These are phyloP conservation scores for Neopelma chrysocephalum DNA, from an alignment of 2,797 vertebrate genomes.

Conservation along the genomic window DNA sequence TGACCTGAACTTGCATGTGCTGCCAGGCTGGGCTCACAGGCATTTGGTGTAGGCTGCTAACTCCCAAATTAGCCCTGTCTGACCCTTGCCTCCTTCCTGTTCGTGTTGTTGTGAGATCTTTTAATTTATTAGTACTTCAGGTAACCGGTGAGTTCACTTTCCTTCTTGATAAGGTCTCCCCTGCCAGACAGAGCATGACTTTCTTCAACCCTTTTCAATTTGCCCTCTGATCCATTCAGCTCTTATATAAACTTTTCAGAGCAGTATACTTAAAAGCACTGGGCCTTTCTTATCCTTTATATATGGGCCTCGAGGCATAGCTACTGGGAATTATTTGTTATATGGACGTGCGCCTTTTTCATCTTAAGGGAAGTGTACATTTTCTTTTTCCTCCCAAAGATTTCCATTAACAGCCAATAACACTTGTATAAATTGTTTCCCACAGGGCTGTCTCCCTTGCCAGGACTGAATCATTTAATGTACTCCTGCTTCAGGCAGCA, in stretches of 20 bases:
- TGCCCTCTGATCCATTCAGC: not conserved
- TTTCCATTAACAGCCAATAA: not conserved
- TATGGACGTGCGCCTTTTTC: not conserved
- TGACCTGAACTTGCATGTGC: accelerated
- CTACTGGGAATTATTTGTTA: not conserved
- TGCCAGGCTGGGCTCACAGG: accelerated
- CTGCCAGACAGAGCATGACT: not conserved
- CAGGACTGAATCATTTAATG: not conserved
- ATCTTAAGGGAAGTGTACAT: not conserved
- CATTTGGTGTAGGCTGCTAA: accelerated
- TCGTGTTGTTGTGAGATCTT: not conserved
- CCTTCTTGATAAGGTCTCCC: not conserved
- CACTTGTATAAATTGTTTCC: not conserved
- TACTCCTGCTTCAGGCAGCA: not conserved
- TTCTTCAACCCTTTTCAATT: not conserved
- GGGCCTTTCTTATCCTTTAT: not conserved
- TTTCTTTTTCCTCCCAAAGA: not conserved
- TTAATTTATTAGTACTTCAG: not conserved
- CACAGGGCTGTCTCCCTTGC: not conserved
- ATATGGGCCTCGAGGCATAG: accelerated
- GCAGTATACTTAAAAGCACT: not conserved
- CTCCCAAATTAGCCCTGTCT: not conserved
- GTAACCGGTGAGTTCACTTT: not conserved
- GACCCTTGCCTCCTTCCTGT: not conserved
- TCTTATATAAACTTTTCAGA: not conserved